Percentiles rank a stretch among this genome's conserved stretches.
These are phyloP conservation scores for Charadrius vociferus DNA, from an alignment of 2,113 vertebrate species.

Conservation along the genomic window DNA sequence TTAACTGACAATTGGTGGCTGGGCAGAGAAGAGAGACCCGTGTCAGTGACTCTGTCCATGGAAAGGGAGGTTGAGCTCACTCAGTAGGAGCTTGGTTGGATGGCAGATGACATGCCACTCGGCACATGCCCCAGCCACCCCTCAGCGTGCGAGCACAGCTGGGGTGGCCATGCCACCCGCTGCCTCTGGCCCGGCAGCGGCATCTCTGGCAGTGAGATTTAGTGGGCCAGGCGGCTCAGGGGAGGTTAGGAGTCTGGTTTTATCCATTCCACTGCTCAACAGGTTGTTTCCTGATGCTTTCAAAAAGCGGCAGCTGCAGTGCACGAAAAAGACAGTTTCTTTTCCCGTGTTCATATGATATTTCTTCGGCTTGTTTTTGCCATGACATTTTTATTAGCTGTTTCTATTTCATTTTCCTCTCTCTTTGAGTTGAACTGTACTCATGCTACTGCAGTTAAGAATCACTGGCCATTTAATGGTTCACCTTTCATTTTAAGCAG, in stretches of 20 bases:
- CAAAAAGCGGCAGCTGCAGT: background rate
- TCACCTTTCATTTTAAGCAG: background rate
- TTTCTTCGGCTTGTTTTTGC: background rate
- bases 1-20: background rate
- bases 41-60: background rate
- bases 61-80: background rate
- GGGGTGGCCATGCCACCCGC: fast-evolving
- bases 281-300: background rate
- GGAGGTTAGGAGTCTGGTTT: background rate
- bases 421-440: background rate
- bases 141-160: background rate
- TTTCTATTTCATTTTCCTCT: background rate
- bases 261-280: background rate
- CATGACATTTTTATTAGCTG: background rate
- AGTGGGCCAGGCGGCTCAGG: background rate
- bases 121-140: background rate
- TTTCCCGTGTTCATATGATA: background rate
- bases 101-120: background rate
- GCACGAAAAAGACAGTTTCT: background rate
- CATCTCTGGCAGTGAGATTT: background rate
- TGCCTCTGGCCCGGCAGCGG: background rate
- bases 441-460: background rate
- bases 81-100: background rate
- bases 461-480: background rate
- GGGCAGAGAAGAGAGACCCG: background rate